Conservation (phyloP, 2,797 vertebrate genomes). For the Distichodus sexfasciatus region DNA sequence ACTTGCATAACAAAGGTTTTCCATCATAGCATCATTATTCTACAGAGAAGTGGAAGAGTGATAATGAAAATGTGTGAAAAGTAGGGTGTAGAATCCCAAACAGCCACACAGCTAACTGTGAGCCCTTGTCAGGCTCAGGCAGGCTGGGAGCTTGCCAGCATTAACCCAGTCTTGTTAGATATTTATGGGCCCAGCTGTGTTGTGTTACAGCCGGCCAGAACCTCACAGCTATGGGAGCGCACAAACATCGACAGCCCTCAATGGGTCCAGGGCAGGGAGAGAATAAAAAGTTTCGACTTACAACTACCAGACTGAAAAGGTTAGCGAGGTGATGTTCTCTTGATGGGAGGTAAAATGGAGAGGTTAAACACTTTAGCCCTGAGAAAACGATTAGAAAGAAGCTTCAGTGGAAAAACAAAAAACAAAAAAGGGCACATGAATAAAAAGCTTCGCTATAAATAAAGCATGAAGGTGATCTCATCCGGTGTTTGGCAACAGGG, state of each 20-base stretch:
- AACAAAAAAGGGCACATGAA: too few relatives aligned
- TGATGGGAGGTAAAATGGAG: too few relatives aligned
- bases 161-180: slow-evolving; percentile 26
- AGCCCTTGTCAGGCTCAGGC: not conserved
- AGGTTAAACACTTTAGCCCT: too few relatives aligned
- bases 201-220: slow-evolving; percentile 7
- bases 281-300: not conserved
- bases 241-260: not conserved
- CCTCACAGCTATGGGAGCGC: not conserved
- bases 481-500: not conserved
- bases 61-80: not conserved
- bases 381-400: too few relatives aligned
- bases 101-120: too few relatives aligned
- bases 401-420: too few relatives aligned
- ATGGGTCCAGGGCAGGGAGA: not conserved
- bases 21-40: not conserved
- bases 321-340: too few relatives aligned
- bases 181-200: slow-evolving; percentile 26
- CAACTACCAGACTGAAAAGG: too few relatives aligned
- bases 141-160: too few relatives aligned
- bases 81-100: not conserved
- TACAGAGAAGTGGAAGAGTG: not conserved
- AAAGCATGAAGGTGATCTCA: not conserved
- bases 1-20: not conserved
- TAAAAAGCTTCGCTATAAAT: not conserved